These are phyloP conservation scores for Eristalinus sepulchralis DNA, from an alignment of 2,888 invertebrate genomes.

Conservation along the genomic window DNA sequence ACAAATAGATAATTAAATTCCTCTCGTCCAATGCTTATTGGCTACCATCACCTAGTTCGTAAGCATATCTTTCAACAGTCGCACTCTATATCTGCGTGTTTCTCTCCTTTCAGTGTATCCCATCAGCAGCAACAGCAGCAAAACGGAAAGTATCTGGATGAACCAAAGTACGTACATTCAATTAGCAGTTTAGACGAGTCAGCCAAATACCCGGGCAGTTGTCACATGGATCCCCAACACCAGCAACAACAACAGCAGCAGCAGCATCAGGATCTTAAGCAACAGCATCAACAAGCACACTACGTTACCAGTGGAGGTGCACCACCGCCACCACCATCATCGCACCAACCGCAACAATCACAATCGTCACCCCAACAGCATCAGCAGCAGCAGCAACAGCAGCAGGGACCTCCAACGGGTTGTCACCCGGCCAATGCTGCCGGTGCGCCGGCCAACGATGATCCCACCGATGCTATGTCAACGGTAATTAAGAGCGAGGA, in stretches of 20 bases:
- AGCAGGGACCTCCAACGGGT: conserved; percentile 69
- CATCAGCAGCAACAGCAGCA: conserved; percentile 71
- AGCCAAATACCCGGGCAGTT: conserved; percentile 74
- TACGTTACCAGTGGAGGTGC: conserved; percentile 48
- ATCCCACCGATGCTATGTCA: conserved; percentile 77
- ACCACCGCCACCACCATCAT: conserved; percentile 62
- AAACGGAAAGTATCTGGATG: conserved; percentile 80
- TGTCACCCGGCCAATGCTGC: conserved; percentile 61
- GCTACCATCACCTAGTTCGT: conserved; percentile 31
- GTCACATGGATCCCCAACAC: conserved; percentile 75
- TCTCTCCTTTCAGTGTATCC: conserved; percentile 73
- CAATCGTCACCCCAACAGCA: conserved; percentile 71
- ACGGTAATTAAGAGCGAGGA: conserved; percentile 81
- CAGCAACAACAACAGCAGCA: conserved; percentile 67
- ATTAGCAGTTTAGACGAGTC: conserved; percentile 76
- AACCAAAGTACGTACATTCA: conserved; percentile 79
- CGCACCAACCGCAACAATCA: conserved; percentile 71
- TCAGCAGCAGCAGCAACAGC: conserved; percentile 68
- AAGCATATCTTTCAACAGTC: conserved; percentile 28
- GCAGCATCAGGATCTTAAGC: conserved; percentile 66
- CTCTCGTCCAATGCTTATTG: conserved; percentile 35
- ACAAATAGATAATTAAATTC: conserved; percentile 49
- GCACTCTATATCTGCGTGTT: conserved; percentile 16
- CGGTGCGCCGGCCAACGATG: conserved; percentile 74
- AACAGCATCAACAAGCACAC: conserved; percentile 58